These are phyloP conservation scores for Conistra vaccinii DNA, from an alignment of 2,888 invertebrate species.

Conservation along the genomic window DNA sequence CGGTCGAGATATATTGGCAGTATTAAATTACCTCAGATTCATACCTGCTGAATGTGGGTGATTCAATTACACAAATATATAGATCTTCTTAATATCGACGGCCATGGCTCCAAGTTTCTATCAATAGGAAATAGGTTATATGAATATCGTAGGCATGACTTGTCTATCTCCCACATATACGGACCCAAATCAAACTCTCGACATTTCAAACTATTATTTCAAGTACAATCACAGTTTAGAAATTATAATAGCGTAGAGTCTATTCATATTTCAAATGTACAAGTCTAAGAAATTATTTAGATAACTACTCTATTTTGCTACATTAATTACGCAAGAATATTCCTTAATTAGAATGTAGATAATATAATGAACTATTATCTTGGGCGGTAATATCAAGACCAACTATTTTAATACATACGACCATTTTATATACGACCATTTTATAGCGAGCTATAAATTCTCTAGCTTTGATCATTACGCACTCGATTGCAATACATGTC, in stretches of 20 bases:
- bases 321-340: constrained; percentile 30
- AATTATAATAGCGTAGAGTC: constrained; percentile 18
- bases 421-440: constrained; percentile 25
- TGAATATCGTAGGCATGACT: neutral
- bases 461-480: constrained; percentile 38
- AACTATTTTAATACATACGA: constrained; percentile 33
- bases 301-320: constrained; percentile 27
- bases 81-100: constrained; percentile 40
- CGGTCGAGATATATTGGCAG: constrained; percentile 47
- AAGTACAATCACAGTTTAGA: constrained; percentile 29
- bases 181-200: constrained; percentile 48
- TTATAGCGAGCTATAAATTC: constrained; percentile 24
- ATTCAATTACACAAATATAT: constrained; percentile 63
- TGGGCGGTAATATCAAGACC: constrained; percentile 1
- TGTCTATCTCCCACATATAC: neutral
- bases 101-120: constrained; percentile 32
- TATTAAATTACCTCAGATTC: constrained; percentile 58
- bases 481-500: constrained; percentile 27
- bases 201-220: constrained; percentile 43
- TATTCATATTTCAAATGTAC: constrained; percentile 17
- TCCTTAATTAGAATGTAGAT: constrained; percentile 12
- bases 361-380: constrained; percentile 4
- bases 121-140: constrained; percentile 20
- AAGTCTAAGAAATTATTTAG: constrained; percentile 18
- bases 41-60: constrained; percentile 34